These are phyloP conservation scores for Rhingia rostrata DNA, from an alignment of 2,888 invertebrate species.

Conservation along the genomic window DNA sequence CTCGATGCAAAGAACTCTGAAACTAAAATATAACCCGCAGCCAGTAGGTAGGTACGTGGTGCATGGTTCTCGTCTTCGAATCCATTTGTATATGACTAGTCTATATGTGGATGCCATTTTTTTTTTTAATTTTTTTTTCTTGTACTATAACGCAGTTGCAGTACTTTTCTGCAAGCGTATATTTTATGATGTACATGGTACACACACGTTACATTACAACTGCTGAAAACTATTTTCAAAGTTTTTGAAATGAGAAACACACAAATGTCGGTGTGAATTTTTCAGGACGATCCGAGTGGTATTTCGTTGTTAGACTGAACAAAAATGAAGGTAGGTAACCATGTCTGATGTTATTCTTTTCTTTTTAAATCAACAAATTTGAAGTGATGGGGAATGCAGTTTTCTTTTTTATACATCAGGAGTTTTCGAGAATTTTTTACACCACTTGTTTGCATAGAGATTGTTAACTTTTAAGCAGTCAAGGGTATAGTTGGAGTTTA, in stretches of 20 bases:
- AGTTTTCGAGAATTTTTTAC: too few relatives aligned
- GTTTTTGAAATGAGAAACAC: constrained; percentile 28
- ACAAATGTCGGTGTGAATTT: constrained; percentile 19
- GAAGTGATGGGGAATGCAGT: too few relatives aligned
- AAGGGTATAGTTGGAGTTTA: too few relatives aligned
- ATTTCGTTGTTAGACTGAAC: constrained; percentile 3
- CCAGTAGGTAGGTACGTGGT: not conserved
- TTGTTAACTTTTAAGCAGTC: too few relatives aligned
- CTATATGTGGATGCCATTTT: not conserved
- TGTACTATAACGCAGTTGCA: constrained; percentile 1
- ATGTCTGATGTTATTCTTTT: not conserved
- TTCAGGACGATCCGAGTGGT: constrained; percentile 4
- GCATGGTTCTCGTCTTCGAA: not conserved
- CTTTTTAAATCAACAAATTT: too few relatives aligned
- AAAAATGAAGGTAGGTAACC: not conserved
- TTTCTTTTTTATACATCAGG: too few relatives aligned
- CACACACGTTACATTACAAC: not conserved
- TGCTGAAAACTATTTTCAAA: constrained; percentile 28
- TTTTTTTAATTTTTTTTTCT: not conserved
- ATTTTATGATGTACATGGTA: constrained; percentile 18
- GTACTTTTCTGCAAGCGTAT: not conserved
- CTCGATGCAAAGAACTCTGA: constrained; percentile 26
- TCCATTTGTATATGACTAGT: not conserved
- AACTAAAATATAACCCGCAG: constrained; percentile 48
- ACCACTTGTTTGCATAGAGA: too few relatives aligned